These are phyloP conservation scores for Hemicrepidius hirtus DNA, from an alignment of 2,888 invertebrate species.

Conservation along the genomic window DNA sequence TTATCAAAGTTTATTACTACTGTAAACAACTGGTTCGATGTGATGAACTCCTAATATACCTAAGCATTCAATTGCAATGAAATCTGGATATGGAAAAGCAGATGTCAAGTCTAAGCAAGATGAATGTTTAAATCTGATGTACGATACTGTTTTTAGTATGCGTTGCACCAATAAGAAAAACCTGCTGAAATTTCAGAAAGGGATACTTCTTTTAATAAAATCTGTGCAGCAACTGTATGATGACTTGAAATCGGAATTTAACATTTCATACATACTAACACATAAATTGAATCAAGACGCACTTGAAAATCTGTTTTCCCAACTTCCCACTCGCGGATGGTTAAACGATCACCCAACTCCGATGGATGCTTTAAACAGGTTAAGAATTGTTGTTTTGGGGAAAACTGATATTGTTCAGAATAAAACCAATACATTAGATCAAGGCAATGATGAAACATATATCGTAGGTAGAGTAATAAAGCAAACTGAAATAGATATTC, in stretches of 20 bases:
- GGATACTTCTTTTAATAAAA: constrained; percentile 36
- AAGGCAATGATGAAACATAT: neutral
- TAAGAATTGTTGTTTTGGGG: constrained; percentile 55
- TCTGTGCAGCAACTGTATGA: constrained; percentile 23
- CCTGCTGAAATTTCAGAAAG: constrained; percentile 38
- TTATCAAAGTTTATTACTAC: neutral
- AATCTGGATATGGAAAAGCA: neutral
- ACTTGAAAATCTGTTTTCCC: constrained; percentile 51
- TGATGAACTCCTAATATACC: neutral
- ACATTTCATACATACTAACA: constrained; percentile 19
- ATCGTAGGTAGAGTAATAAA: neutral
- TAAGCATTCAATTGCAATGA: neutral
- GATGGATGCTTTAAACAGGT: constrained; percentile 53
- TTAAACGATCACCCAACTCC: constrained; percentile 57
- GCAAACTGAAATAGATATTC: neutral
- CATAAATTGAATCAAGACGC: constrained; percentile 44
- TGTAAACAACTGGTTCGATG: neutral
- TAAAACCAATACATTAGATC: constrained; percentile 28
- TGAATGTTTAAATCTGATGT: neutral
- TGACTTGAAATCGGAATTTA: neutral
- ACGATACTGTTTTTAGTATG: neutral
- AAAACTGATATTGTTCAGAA: constrained; percentile 28
- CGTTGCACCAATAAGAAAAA: neutral
- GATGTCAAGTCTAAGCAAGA: neutral
- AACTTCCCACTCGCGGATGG: constrained; percentile 51